These are phyloP conservation scores for Cerceris rybyensis DNA, from an alignment of 2,888 invertebrate genomes.

Conservation along the genomic window DNA sequence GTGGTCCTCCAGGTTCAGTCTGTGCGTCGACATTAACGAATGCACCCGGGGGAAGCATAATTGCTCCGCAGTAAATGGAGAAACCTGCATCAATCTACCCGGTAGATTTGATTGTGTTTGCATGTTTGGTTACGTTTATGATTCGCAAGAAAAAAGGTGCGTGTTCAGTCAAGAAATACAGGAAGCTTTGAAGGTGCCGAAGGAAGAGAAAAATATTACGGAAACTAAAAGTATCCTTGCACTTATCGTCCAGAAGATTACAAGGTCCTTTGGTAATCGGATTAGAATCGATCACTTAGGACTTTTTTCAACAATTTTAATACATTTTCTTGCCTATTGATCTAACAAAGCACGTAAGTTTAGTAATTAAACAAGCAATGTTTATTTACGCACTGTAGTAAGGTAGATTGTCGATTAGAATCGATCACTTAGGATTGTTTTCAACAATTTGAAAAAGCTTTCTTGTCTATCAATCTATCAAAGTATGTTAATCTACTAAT, in stretches of 20 bases:
- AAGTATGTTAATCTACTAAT: no score
- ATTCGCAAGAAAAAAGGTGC: slow-evolving; percentile 50
- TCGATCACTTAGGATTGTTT: no score
- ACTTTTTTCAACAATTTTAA: no score
- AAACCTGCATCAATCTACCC: slow-evolving; percentile 85
- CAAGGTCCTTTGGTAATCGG: slow-evolving; percentile 27
- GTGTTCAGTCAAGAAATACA: slow-evolving; percentile 46
- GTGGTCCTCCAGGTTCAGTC: slow-evolving; percentile 85
- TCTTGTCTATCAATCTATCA: no score
- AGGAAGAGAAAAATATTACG: slow-evolving; percentile 16
- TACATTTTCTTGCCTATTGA: no score
- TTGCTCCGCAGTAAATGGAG: slow-evolving; percentile 80
- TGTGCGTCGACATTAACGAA: slow-evolving; percentile 86
- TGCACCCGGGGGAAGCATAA: slow-evolving; percentile 81
- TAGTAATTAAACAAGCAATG: no score
- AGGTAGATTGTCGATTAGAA: no score
- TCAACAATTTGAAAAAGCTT: no score
- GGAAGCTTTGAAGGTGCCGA: slow-evolving; percentile 37
- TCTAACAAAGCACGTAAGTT: no score
- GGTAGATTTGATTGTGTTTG: slow-evolving; percentile 78
- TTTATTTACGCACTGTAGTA: no score
- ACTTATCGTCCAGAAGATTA: slow-evolving; percentile 31
- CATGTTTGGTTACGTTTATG: slow-evolving; percentile 66
- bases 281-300: no score
- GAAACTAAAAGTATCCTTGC: slow-evolving; percentile 36